phyloP scores from a whole-genome alignment of 2,888 invertebrate genomes.

The Apamea crenata region DNA sequence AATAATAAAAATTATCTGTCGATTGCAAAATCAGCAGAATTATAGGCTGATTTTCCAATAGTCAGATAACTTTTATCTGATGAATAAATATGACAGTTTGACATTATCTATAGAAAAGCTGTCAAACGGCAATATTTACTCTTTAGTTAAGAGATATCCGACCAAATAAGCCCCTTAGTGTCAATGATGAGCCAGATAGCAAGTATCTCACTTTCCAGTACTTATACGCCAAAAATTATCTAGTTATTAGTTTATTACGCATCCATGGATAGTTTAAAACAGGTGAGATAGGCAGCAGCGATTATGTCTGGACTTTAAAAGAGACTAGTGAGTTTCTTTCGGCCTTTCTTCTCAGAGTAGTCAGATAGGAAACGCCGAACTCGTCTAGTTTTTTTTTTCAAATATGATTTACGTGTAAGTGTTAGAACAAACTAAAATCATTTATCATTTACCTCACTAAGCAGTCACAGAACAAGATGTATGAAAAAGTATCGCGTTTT shows the following conservation, averaged over 20 bases:
- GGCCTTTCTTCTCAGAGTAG: not conserved
- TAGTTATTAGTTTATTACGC: too few species aligned
- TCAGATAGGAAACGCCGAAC: not conserved
- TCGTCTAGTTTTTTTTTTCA: not conserved
- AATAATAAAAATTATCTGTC: too few species aligned
- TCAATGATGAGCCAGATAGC: not conserved
- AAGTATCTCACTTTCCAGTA: not conserved
- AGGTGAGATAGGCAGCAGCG: too few species aligned
- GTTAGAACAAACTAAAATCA: not conserved
- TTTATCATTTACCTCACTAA: not conserved
- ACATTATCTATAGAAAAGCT: too few species aligned
- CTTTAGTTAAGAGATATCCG: too few species aligned
- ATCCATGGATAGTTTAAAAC: too few species aligned
- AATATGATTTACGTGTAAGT: not conserved
- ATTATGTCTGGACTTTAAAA: not conserved
- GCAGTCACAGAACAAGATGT: not conserved
- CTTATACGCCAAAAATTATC: too few species aligned
- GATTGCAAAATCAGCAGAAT: too few species aligned
- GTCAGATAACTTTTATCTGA: too few species aligned
- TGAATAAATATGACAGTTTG: too few species aligned
- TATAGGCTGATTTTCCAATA: too few species aligned
- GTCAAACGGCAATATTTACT: too few species aligned
- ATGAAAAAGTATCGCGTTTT: slow-evolving; percentile 13
- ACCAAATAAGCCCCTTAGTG: not conserved
- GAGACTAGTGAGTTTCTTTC: not conserved